Evolutionary conservation across 2,113 vertebrate genomes (phyloP).

Genomic region (Callocephalon fimbriatum): DNA sequence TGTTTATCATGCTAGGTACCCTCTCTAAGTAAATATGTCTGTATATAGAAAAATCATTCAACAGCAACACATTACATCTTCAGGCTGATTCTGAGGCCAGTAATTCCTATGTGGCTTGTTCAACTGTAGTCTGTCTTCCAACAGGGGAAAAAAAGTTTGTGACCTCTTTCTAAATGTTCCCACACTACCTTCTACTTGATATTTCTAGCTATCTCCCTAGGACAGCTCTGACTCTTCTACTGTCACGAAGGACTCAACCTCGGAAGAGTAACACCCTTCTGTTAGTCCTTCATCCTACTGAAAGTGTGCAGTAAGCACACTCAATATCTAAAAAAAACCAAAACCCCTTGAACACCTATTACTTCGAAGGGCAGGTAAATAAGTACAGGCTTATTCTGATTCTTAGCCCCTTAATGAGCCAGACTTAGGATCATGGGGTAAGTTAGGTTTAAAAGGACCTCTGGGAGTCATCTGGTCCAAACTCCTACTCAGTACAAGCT

Average conservation of each 20-base stretch:
- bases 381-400: not conserved
- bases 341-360: not conserved
- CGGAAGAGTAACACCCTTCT: not conserved
- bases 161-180: not conserved
- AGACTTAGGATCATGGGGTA: not conserved
- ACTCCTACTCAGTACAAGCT: not conserved
- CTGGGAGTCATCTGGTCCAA: not conserved
- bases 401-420: not conserved
- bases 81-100: not conserved
- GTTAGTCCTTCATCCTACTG: not conserved
- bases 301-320: not conserved
- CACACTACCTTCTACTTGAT: not conserved
- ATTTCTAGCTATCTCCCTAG: not conserved
- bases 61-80: not conserved
- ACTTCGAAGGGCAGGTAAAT: not conserved
- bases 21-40: not conserved
- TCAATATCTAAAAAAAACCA: too few species aligned
- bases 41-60: not conserved
- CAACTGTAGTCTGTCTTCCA: not conserved
- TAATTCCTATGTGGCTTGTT: not conserved
- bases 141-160: not conserved
- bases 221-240: not conserved
- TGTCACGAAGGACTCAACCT: not conserved
- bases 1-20: not conserved
- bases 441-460: not conserved